Conservation (phyloP, 2,797 vertebrate genomes). For the Brachymystax lenok region DNA sequence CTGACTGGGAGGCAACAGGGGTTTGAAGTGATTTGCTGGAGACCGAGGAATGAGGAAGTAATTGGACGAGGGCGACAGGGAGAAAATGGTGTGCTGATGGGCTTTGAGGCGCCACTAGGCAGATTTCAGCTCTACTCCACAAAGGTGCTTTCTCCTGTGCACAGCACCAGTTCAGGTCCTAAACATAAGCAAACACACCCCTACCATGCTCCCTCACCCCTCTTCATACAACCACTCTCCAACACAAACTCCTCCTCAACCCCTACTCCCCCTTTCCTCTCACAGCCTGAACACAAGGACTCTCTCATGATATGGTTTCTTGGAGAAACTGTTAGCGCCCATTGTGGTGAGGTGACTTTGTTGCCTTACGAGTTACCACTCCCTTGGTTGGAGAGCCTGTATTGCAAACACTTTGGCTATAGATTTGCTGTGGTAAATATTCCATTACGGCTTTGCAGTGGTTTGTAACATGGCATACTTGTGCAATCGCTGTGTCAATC, state of each 20-base stretch:
- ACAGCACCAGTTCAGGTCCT: conserved; percentile 13
- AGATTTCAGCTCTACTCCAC: conserved; percentile 25
- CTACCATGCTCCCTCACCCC: too few species aligned
- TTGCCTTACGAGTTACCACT: conserved; percentile 26
- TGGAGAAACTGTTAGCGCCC: conserved; percentile 1
- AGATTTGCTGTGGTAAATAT: conserved; percentile 65
- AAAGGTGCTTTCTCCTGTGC: conserved; percentile 34
- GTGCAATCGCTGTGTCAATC: conserved; percentile 65
- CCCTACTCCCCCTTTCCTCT: not conserved
- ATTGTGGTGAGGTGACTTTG: conserved; percentile 22
- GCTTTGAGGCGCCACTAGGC: conserved; percentile 33
- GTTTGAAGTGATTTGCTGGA: conserved; percentile 35
- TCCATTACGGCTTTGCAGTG: conserved; percentile 58
- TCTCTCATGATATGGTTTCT: not conserved
- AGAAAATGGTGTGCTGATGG: conserved; percentile 39
- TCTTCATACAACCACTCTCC: not conserved
- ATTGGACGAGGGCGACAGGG: conserved; percentile 41
- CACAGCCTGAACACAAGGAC: not conserved
- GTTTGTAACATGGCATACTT: conserved; percentile 59
- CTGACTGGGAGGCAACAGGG: conserved; percentile 27
- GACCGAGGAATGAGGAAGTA: conserved; percentile 41
- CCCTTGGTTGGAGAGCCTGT: conserved; percentile 42
- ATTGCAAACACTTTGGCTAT: conserved; percentile 36
- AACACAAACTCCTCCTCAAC: not conserved
- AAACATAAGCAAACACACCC: conserved; percentile 13